These are phyloP conservation scores for Oreochromis grahami DNA, from an alignment of 2,797 vertebrate genomes.

Conservation along the genomic window DNA sequence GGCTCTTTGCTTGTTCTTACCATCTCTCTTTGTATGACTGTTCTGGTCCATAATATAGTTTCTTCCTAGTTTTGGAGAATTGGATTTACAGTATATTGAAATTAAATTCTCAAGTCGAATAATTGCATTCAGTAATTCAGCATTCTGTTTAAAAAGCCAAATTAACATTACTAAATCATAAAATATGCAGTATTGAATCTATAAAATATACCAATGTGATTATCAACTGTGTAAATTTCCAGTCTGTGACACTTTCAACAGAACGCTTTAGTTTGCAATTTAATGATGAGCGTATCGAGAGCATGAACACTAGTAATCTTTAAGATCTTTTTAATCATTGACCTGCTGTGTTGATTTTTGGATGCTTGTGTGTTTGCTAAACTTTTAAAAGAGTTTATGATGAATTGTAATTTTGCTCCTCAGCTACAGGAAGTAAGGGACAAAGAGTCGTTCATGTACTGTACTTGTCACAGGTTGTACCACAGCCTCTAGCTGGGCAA, in stretches of 20 bases:
- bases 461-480: not conserved
- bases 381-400: not conserved
- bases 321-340: not conserved
- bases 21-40: not conserved
- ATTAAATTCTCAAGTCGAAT: not conserved
- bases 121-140: not conserved
- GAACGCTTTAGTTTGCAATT: not conserved
- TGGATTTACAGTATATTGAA: not conserved
- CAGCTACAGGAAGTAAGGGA: not conserved
- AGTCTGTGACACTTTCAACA: not conserved
- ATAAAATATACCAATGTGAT: not conserved
- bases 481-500: not conserved
- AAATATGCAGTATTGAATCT: not conserved
- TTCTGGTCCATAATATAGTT: not conserved
- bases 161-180: not conserved
- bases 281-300: not conserved
- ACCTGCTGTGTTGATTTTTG: not conserved
- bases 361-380: not conserved
- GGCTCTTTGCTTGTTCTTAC: constrained; percentile 3
- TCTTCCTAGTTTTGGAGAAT: not conserved
- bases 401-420: not conserved
- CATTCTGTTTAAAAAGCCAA: not conserved
- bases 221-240: not conserved
- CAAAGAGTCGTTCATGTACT: not conserved
- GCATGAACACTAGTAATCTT: not conserved